These are phyloP conservation scores for Ameiurus melas DNA, from an alignment of 2,113 vertebrate genomes.

Conservation along the genomic window DNA sequence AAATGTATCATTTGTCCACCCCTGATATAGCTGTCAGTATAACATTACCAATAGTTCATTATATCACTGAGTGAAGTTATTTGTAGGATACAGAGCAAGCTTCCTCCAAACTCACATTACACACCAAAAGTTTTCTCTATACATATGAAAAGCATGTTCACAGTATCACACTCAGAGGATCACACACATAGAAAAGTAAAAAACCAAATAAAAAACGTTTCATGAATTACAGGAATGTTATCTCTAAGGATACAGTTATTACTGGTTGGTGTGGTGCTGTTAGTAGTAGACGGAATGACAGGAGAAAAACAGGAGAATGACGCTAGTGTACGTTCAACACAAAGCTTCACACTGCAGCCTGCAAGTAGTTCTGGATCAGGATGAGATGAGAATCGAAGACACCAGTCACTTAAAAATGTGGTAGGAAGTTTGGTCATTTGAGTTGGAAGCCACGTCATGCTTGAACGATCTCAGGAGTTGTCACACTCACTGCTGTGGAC, in stretches of 20 bases:
- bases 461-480: neutral
- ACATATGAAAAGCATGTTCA: slow-evolving; percentile 41
- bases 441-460: slow-evolving; percentile 28
- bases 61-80: neutral
- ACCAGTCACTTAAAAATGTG: neutral
- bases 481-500: slow-evolving; percentile 11
- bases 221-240: slow-evolving; percentile 34
- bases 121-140: slow-evolving; percentile 28
- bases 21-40: neutral
- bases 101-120: slow-evolving; percentile 9
- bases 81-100: slow-evolving; percentile 1
- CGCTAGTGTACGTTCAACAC: neutral
- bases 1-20: neutral
- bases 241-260: slow-evolving; percentile 41
- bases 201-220: slow-evolving; percentile 31
- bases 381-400: slow-evolving; percentile 1
- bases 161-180: slow-evolving; percentile 34
- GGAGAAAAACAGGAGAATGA: neutral
- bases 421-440: slow-evolving; percentile 16
- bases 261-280: slow-evolving; percentile 12
- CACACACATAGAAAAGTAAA: slow-evolving; percentile 27
- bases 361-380: neutral
- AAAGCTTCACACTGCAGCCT: slow-evolving; percentile 14
- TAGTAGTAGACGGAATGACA: neutral
- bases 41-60: neutral